Base-by-base conservation (phyloP, 2,113 vertebrate species). In the Ranitomeya imitator region DNA sequence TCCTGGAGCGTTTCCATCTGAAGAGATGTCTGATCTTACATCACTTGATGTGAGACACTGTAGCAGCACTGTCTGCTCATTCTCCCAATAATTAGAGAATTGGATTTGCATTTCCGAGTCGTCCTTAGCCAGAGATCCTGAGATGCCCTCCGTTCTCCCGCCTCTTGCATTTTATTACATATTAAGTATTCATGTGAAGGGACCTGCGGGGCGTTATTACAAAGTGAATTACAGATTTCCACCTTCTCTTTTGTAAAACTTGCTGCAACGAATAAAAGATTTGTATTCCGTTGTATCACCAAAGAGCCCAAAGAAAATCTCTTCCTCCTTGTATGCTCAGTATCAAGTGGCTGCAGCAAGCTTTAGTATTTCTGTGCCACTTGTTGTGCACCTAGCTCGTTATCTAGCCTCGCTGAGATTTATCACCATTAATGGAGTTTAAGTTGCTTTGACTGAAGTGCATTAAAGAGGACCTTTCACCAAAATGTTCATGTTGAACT, bases 121-220 rank as follows among this genome's bases (percentile, higher is more conserved):
- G 0, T 52, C 18, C 16, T 73, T 26, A 15, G 73, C 37, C 37
- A 1, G 18, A 21, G 74, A 21, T 52, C 74, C 74, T 78, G 74
- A 78, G 10, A 78, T 78, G 74, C 74, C 19, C 51, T 11, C 14
- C 71, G 31, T 26, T 45, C 65, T 69, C 7, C 71, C 37, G 71
- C 12, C 65, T 26, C 51, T 11, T 21, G 54, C 74, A 16, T 21
- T 54, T 51, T 78, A 78, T 78, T 78, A 21, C 51, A 11, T 19
- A 78, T 78, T 21, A 78, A 78, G 45, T 78, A 78, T 78, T 78
- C 74, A 78, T 78, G 74, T 54, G 51, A 21, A 52, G 74, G 74
- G 74, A 54, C 74, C 74, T 54, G 74, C 11, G 74, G 19, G 31
- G 71, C 26, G 16, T 45, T 74, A 74, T 74, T 45, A 54, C 19